Base-by-base conservation (phyloP, 1,140 invertebrate species). In the Zeugodacus cucurbitae region DNA sequence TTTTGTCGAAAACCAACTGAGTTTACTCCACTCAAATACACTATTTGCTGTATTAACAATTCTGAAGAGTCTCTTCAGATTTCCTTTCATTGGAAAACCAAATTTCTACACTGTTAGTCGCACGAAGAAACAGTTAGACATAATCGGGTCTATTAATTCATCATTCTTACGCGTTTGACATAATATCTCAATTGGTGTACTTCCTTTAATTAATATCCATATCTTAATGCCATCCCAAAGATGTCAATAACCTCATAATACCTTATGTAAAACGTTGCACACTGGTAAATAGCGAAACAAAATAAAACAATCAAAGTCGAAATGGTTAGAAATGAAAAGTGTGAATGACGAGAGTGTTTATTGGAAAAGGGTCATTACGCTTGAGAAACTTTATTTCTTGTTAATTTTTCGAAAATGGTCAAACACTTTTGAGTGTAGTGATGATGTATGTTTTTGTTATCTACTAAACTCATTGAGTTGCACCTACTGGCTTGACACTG, bases 361-460 rank as follows among this genome's bases (percentile, higher is more conserved):
- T 87, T 59, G 1, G 34, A 87, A 87, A 87, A 87, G 57, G 86
- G 86, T 62, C 57, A 29, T 87, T 37, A 32, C 86, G 86, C 86
- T 62, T 87, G 86, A 87, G 26, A 3, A 62, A 62, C 59, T 59
- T 62, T 14, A 87, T 87, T 87, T 87, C 29, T 32, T 37, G 86
- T 57, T 62, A 87, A 87, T 87, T 87, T 87, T 62, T 26, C 57
- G 57, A 58, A 59, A 87, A 87, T 62, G 20, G 34, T 11, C 17
- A 34, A 37, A 70, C 67, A 32, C 34, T 70, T 32, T 17, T 5
- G 6, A 17, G 0, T 6, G 17, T 32, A 70, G 1, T 34, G 26
- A 64, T 3, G 58, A 10, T 6, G 17, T n/a, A 6, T n/a, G 62
- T 14, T 70, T 70, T 41, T 70, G 29, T 70, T 29, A 64, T 64